These are phyloP conservation scores for Drosophila simulans DNA, from an alignment of 1,140 invertebrate species.

Conservation along the genomic window DNA sequence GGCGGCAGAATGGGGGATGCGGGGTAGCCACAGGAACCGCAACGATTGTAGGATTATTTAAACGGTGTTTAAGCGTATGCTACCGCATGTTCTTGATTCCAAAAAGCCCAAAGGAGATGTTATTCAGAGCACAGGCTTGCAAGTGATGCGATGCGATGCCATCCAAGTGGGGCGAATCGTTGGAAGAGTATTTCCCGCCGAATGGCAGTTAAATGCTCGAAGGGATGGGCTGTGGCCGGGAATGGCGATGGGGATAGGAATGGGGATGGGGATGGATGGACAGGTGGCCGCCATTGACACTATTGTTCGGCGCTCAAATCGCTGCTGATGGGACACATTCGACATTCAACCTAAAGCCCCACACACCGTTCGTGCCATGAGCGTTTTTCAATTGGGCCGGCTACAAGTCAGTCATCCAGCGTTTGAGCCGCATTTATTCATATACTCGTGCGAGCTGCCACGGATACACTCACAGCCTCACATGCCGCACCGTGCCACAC, in stretches of 20 bases:
- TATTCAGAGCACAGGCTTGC: not conserved
- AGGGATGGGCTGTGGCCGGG: not conserved
- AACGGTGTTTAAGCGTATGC: no score
- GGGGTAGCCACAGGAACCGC: no score
- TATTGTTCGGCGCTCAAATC: slow-evolving; percentile 68
- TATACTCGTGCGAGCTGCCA: slow-evolving; percentile 1
- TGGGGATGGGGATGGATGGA: not conserved
- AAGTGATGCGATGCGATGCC: not conserved
- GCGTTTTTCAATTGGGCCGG: slow-evolving; percentile 41
- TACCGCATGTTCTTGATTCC: no score
- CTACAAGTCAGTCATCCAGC: slow-evolving; percentile 70
- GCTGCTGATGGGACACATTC: slow-evolving; percentile 57
- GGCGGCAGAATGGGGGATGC: no score
- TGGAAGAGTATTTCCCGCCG: not conserved
- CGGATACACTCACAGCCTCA: not conserved
- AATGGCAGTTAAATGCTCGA: not conserved
- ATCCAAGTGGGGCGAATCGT: not conserved
- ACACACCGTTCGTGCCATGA: not conserved
- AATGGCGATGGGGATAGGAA: no score
- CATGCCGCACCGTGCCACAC: no score
- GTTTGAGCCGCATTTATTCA: slow-evolving; percentile 61
- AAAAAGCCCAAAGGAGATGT: no score
- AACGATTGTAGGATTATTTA: no score
- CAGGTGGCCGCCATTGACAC: slow-evolving; percentile 30
- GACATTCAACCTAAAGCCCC: slow-evolving; percentile 44